A percentile compares a stretch with the other conserved stretches of the same genome.
Evolutionary conservation across 2,797 vertebrate species (phyloP).

Genomic region (Scolopax rusticola): DNA sequence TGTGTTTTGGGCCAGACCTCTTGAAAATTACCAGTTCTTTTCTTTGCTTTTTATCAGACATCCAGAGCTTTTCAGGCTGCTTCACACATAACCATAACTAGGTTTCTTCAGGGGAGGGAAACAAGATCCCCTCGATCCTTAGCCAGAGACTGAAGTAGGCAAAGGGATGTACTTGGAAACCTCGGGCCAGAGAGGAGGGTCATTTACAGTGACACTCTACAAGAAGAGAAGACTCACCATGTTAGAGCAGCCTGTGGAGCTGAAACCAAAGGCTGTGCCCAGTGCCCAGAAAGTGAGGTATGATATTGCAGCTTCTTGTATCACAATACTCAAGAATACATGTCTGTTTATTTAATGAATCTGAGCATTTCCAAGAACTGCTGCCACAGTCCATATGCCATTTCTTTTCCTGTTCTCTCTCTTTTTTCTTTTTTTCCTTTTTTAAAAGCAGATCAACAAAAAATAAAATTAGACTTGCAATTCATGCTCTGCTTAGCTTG

Average conservation of each 20-base stretch:
- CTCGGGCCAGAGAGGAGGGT: not conserved
- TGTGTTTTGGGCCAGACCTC: not conserved
- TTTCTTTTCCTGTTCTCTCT: not conserved
- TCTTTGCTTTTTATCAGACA: not conserved
- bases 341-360: slow-evolving; percentile 8
- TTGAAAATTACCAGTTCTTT: not conserved
- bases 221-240: not conserved
- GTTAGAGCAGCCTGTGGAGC: not conserved
- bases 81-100: not conserved
- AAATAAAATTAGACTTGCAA: slow-evolving; percentile 13
- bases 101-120: not conserved
- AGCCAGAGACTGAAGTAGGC: not conserved
- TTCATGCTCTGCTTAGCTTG: not conserved
- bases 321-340: not conserved
- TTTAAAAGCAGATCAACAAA: not conserved
- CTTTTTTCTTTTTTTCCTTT: not conserved
- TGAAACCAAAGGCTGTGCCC: not conserved
- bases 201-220: not conserved
- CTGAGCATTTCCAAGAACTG: slow-evolving; percentile 7
- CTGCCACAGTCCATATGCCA: not conserved
- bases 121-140: not conserved
- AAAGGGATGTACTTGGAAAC: not conserved
- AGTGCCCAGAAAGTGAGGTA: not conserved
- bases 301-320: not conserved
- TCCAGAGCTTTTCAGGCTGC: not conserved